These are phyloP conservation scores for Sphaerophoria rueppellii DNA, from an alignment of 2,888 invertebrate species.

Conservation along the genomic window DNA sequence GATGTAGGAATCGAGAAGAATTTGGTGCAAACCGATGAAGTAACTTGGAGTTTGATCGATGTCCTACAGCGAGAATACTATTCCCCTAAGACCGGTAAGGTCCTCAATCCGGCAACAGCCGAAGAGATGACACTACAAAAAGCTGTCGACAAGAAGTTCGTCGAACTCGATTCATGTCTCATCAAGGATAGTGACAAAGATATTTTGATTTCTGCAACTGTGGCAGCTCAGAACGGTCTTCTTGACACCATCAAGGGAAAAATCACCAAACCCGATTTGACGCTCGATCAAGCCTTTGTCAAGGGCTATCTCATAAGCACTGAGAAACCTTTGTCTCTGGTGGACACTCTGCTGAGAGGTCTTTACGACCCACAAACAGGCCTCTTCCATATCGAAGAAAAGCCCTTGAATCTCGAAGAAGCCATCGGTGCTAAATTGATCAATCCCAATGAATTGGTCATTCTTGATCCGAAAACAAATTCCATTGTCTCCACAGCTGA, in stretches of 20 bases:
- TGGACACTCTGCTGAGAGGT: constrained; percentile 91
- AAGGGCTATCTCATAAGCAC: constrained; percentile 92
- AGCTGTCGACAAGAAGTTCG: constrained; percentile 88
- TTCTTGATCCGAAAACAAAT: constrained; percentile 90
- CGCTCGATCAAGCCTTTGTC: constrained; percentile 90
- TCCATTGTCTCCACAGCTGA: constrained; percentile 91
- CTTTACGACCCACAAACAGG: constrained; percentile 90
- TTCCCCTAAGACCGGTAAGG: constrained; percentile 87
- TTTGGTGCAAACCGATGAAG: constrained; percentile 87
- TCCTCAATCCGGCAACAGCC: constrained; percentile 90
- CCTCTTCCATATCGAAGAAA: constrained; percentile 87
- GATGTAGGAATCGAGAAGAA: constrained; percentile 88
- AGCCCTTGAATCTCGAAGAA: constrained; percentile 87
- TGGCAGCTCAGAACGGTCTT: constrained; percentile 88
- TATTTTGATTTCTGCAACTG: constrained; percentile 86
- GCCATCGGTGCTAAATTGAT: constrained; percentile 90
- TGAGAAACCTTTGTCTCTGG: constrained; percentile 90
- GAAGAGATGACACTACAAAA: constrained; percentile 88
- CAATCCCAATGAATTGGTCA: constrained; percentile 89
- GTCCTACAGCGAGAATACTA: constrained; percentile 90
- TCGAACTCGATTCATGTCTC: constrained; percentile 88
- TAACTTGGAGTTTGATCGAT: constrained; percentile 89
- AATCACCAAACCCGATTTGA: constrained; percentile 87
- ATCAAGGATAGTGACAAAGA: constrained; percentile 89
- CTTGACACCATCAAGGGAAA: constrained; percentile 88